Percentiles rank a stretch among this genome's conserved stretches.
Conservation (phyloP, 2,888 invertebrate genomes). For the Clostera curtula region DNA sequence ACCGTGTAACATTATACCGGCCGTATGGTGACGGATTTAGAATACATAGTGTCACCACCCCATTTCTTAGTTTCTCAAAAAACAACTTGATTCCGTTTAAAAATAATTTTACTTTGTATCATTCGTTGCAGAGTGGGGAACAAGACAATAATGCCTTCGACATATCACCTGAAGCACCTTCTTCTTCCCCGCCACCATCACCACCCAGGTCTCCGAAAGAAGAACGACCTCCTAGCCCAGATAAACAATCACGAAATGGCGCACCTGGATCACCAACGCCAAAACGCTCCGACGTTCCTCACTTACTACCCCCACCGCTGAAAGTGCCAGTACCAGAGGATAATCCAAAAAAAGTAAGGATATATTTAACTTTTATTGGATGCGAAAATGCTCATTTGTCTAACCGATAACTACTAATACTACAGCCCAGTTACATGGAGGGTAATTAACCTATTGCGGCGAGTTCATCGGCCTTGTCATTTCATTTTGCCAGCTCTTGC, state of each 20-base stretch:
- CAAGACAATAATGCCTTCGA: slow-evolving; percentile 20
- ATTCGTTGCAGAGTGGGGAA: slow-evolving; percentile 19
- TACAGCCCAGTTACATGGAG: too few species aligned
- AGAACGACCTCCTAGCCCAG: background rate
- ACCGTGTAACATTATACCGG: too few species aligned
- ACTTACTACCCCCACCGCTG: slow-evolving; percentile 13
- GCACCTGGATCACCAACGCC: slow-evolving; percentile 17
- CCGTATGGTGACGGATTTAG: too few species aligned
- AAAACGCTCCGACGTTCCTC: slow-evolving; percentile 12
- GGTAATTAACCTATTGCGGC: too few species aligned
- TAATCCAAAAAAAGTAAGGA: slow-evolving; percentile 13
- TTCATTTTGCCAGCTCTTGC: too few species aligned
- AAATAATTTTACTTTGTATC: too few species aligned
- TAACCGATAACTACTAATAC: too few species aligned
- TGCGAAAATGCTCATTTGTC: background rate
- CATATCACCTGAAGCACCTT: slow-evolving; percentile 13
- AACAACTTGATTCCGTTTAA: too few species aligned
- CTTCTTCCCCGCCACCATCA: slow-evolving; percentile 2
- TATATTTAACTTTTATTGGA: background rate
- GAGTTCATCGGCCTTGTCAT: too few species aligned
- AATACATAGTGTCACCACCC: too few species aligned
- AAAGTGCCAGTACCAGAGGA: slow-evolving; percentile 15
- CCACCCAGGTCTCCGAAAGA: background rate
- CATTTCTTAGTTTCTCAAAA: too few species aligned
- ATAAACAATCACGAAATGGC: slow-evolving; percentile 1